A percentile compares a stretch with the other conserved stretches of the same genome.
Conservation (phyloP, 2,113 vertebrate genomes). For the Hypanus sabinus region DNA sequence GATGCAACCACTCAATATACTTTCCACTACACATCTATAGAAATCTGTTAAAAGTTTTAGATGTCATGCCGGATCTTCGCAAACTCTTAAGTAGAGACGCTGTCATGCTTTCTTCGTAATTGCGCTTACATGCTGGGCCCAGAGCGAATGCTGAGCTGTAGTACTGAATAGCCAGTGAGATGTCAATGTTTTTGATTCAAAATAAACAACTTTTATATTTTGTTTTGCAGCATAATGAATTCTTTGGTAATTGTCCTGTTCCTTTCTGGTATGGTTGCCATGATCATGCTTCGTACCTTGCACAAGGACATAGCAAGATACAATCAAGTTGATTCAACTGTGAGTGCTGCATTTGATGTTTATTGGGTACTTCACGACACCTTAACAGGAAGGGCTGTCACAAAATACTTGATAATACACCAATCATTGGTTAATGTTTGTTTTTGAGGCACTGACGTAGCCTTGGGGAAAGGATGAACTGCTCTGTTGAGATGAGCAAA, state of each 20-base stretch:
- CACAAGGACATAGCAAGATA: constrained; percentile 98
- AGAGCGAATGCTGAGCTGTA: too few species aligned
- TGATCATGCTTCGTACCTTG: constrained; percentile 95
- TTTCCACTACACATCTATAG: too few species aligned
- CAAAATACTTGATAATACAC: neutral
- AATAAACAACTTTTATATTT: constrained; percentile 21
- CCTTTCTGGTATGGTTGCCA: constrained; percentile 96
- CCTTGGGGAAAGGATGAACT: too few species aligned
- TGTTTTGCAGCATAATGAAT: constrained; percentile 85
- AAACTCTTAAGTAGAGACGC: too few species aligned
- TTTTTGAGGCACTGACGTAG: too few species aligned
- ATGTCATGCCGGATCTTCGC: too few species aligned
- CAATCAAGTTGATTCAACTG: constrained; percentile 87
- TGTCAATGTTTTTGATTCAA: neutral
- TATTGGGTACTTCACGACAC: neutral
- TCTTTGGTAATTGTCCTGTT: constrained; percentile 97
- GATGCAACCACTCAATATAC: too few species aligned
- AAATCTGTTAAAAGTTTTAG: too few species aligned
- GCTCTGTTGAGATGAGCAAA: too few species aligned
- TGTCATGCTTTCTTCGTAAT: too few species aligned
- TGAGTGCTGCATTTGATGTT: constrained; percentile 50
- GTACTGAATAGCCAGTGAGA: too few species aligned
- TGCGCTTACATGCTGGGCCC: too few species aligned
- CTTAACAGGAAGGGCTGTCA: neutral
- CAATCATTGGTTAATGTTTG: neutral